These are phyloP conservation scores for Trachops cirrhosus DNA, from an alignment of 2,797 vertebrate species.

Conservation along the genomic window DNA sequence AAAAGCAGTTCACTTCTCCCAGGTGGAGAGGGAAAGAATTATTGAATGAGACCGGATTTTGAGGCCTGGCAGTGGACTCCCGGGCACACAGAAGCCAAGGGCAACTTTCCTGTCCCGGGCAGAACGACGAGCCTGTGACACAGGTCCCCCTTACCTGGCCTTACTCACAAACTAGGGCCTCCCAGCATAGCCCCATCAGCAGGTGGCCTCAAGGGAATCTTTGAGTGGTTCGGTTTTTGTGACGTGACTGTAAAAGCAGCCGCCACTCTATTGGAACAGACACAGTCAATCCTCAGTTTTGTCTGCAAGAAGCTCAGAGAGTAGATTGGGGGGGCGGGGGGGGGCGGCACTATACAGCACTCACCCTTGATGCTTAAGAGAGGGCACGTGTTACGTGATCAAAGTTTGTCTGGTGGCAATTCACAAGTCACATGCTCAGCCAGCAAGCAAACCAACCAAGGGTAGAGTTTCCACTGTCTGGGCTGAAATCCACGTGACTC, in stretches of 20 bases:
- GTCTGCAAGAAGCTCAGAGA: background rate
- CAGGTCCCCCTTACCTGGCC: background rate
- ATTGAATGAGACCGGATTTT: background rate
- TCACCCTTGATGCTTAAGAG: background rate
- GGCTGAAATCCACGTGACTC: background rate
- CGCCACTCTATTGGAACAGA: background rate
- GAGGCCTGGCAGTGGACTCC: background rate
- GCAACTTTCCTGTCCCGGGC: background rate
- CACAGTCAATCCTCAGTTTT: background rate
- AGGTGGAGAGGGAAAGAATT: background rate
- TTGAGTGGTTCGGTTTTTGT: background rate
- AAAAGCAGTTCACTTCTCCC: background rate
- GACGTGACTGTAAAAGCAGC: background rate
- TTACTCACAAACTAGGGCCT: background rate
- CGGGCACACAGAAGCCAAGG: background rate
- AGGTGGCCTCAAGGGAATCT: background rate
- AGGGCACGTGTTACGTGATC: background rate
- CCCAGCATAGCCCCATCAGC: background rate
- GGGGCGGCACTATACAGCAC: rapidly evolving
- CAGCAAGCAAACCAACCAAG: background rate
- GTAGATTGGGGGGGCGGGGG: background rate
- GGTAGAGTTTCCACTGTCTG: background rate
- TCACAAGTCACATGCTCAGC: background rate
- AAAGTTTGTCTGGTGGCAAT: background rate
- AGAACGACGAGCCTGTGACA: background rate